A percentile compares a stretch with the other conserved stretches of the same genome.
Evolutionary conservation across 1,140 invertebrate genomes (phyloP).

Genomic region (Catajapyx aquilonaris): DNA sequence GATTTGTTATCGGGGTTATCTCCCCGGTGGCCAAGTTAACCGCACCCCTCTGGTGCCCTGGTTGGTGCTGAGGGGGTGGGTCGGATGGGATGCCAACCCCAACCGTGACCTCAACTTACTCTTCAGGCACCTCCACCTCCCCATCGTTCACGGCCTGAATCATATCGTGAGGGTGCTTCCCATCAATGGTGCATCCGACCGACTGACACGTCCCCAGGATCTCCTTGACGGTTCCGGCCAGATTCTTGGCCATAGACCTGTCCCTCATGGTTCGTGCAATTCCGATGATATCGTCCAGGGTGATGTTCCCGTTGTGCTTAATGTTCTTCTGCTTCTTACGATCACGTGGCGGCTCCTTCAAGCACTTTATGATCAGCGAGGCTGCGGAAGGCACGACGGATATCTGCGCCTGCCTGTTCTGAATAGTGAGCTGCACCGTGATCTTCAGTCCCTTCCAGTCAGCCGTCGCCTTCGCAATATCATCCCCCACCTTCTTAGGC

Average conservation of each 20-base stretch:
- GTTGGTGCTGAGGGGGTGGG: too few species aligned
- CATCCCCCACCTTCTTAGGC: constrained; percentile 99
- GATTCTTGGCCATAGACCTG: constrained; percentile 78
- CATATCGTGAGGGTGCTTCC: constrained; percentile 76
- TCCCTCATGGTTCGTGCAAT: constrained; percentile 86
- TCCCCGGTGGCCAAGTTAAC: constrained; percentile 22
- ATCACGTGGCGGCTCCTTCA: constrained; percentile 96
- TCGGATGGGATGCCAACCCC: constrained; percentile 39
- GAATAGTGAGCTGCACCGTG: constrained; percentile 92
- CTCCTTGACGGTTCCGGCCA: constrained; percentile 90
- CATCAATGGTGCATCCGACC: constrained; percentile 76
- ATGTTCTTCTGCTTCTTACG: constrained; percentile 99
- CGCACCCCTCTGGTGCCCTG: constrained; percentile 10
- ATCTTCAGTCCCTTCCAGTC: constrained; percentile 99
- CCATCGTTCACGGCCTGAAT: constrained; percentile 83
- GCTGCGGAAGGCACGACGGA: constrained; percentile 95
- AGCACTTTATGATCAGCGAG: constrained; percentile 88
- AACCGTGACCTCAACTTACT: constrained; percentile 35
- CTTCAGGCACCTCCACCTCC: constrained; percentile 59
- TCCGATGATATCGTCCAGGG: constrained; percentile 75
- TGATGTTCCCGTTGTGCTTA: constrained; percentile 92
- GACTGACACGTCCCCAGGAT: constrained; percentile 85
- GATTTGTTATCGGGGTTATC: constrained; percentile 28
- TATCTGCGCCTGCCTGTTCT: constrained; percentile 95
- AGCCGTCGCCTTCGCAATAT: constrained; percentile 94